These are phyloP conservation scores for Hylaeus anthracinus DNA, from an alignment of 1,140 invertebrate species.

Conservation along the genomic window DNA sequence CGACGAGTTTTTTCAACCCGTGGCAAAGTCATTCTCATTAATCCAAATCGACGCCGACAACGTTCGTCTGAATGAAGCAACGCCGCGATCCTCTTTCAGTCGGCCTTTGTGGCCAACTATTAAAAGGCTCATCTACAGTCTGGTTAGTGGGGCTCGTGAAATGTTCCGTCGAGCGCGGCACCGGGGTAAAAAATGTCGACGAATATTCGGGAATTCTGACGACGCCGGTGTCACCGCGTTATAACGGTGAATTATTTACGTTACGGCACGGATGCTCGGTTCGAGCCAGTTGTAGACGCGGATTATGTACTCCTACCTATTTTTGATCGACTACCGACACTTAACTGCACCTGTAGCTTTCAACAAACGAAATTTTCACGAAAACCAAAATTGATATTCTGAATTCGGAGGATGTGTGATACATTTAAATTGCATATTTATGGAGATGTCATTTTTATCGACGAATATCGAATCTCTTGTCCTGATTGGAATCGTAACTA, in stretches of 20 bases:
- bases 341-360: background rate
- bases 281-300: background rate
- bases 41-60: slow-evolving; percentile 58
- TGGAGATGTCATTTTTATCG: too few species aligned
- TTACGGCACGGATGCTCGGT: background rate
- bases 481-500: too few species aligned
- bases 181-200: background rate
- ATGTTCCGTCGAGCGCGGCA: background rate
- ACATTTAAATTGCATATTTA: too few species aligned
- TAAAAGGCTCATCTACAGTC: slow-evolving; percentile 38
- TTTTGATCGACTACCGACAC: background rate
- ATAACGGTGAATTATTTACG: background rate
- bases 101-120: slow-evolving; percentile 26
- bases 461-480: too few species aligned
- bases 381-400: too few species aligned
- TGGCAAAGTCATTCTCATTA: slow-evolving; percentile 50
- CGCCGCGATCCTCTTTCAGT: slow-evolving; percentile 34
- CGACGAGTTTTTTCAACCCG: slow-evolving; percentile 20
- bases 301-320: background rate
- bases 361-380: too few species aligned
- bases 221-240: background rate
- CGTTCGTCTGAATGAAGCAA: slow-evolving; percentile 33
- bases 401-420: too few species aligned
- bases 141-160: slow-evolving; percentile 7
- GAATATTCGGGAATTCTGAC: background rate